These are phyloP conservation scores for Ectemnius lituratus DNA, from an alignment of 2,888 invertebrate species.

Conservation along the genomic window DNA sequence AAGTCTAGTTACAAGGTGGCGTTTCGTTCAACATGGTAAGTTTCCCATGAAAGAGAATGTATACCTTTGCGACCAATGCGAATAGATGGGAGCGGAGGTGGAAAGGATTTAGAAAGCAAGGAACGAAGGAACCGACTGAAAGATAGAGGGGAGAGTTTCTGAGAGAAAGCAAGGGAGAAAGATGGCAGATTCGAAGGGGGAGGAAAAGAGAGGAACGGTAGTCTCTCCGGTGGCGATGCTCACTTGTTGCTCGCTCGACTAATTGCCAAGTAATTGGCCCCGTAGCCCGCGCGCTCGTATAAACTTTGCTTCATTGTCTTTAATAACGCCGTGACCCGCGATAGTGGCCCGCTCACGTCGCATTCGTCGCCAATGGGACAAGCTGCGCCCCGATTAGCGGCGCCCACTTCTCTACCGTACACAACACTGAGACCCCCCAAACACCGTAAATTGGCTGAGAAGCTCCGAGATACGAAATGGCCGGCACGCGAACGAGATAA, in stretches of 20 bases:
- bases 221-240: slow-evolving; percentile 66
- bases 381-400: slow-evolving; percentile 26
- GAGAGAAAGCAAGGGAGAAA: slow-evolving; percentile 26
- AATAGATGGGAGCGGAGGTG: slow-evolving; percentile 43
- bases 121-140: slow-evolving; percentile 22
- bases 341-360: slow-evolving; percentile 73
- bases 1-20: slow-evolving; percentile 23
- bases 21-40: slow-evolving; percentile 53
- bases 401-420: not conserved
- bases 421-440: not conserved
- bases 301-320: slow-evolving; percentile 78
- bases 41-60: slow-evolving; percentile 23
- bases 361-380: slow-evolving; percentile 57
- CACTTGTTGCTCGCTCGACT: slow-evolving; percentile 77
- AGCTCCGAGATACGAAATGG: not conserved
- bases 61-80: not conserved
- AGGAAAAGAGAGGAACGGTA: slow-evolving; percentile 56
- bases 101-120: slow-evolving; percentile 53
- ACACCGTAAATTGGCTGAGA: slow-evolving; percentile 25
- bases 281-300: slow-evolving; percentile 71
- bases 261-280: slow-evolving; percentile 78
- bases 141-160: slow-evolving; percentile 16
- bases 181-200: slow-evolving; percentile 16
- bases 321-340: slow-evolving; percentile 76
- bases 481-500: not conserved